A percentile compares a stretch with the other conserved stretches of the same genome.
These are phyloP conservation scores for Atta colombica DNA, from an alignment of 1,140 invertebrate species.

Conservation along the genomic window DNA sequence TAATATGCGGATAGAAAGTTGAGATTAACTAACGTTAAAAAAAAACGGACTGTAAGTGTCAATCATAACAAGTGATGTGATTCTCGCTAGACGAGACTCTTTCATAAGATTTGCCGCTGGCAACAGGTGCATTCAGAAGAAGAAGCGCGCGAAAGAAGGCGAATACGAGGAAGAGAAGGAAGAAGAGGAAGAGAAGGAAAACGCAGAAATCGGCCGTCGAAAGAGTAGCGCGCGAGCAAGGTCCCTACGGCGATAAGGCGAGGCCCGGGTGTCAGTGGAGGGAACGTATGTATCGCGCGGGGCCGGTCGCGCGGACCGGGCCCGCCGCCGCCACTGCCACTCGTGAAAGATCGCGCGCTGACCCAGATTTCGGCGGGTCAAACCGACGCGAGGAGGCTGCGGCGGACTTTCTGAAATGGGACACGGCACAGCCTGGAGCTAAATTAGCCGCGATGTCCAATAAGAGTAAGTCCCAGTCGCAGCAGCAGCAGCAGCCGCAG, in stretches of 20 bases:
- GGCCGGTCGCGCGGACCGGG: conserved; percentile 47
- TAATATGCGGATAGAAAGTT: not conserved
- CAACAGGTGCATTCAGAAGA: conserved; percentile 34
- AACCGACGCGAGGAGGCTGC: conserved; percentile 70
- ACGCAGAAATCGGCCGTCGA: conserved; percentile 19
- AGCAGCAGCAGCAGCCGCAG: conserved; percentile 79
- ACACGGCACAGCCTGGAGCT: conserved; percentile 81
- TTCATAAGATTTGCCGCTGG: conserved; percentile 14
- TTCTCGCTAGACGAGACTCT: not conserved
- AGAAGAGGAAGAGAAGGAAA: not conserved
- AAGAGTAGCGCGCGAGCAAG: conserved; percentile 28
- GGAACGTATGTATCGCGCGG: conserved; percentile 51
- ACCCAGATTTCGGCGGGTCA: conserved; percentile 81
- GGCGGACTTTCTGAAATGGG: conserved; percentile 83
- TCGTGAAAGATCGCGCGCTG: conserved; percentile 70
- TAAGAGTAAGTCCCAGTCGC: conserved; percentile 85
- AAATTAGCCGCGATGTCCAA: conserved; percentile 86
- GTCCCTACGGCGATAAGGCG: conserved; percentile 54
- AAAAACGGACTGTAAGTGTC: not conserved
- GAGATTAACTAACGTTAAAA: not conserved
- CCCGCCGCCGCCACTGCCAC: not conserved
- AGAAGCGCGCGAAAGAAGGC: conserved; percentile 32
- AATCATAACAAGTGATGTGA: conserved; percentile 6
- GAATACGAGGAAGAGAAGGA: not conserved
- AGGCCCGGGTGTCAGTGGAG: conserved; percentile 39